Evolutionary conservation across 2,113 vertebrate genomes (phyloP).

Genomic region (Apeltes quadracus): DNA sequence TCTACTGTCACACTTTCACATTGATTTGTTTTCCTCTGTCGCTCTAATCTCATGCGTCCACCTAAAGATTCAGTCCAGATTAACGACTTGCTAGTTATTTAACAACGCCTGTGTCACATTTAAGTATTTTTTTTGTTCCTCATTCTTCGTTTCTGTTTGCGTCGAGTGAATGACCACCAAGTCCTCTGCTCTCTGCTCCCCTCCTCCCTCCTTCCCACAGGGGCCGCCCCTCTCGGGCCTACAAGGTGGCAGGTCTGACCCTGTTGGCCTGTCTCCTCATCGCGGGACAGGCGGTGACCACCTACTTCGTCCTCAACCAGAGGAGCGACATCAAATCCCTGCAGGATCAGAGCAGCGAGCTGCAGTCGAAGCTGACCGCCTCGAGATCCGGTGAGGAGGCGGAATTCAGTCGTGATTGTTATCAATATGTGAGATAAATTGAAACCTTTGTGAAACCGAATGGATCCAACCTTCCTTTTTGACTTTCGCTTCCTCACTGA

Average conservation of each 20-base stretch:
- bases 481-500: neutral
- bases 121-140: neutral
- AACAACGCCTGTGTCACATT: neutral
- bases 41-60: neutral
- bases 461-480: neutral
- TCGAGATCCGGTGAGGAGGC: constrained; percentile 50
- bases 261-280: constrained; percentile 76
- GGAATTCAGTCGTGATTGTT: neutral
- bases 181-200: neutral
- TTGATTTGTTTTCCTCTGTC: neutral
- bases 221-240: constrained; percentile 38
- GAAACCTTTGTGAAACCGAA: neutral
- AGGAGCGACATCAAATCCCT: constrained; percentile 64
- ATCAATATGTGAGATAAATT: neutral
- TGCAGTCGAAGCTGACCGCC: constrained; percentile 41
- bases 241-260: constrained; percentile 73
- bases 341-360: constrained; percentile 41
- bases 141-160: neutral
- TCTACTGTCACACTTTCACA: neutral
- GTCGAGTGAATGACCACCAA: neutral
- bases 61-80: neutral
- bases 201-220: constrained; percentile 3
- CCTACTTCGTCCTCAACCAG: constrained; percentile 75
- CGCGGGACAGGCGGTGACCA: constrained; percentile 66
- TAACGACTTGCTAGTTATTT: neutral